Evolutionary conservation across 2,888 invertebrate species (phyloP).

Genomic region (Ophion ventricosus): DNA sequence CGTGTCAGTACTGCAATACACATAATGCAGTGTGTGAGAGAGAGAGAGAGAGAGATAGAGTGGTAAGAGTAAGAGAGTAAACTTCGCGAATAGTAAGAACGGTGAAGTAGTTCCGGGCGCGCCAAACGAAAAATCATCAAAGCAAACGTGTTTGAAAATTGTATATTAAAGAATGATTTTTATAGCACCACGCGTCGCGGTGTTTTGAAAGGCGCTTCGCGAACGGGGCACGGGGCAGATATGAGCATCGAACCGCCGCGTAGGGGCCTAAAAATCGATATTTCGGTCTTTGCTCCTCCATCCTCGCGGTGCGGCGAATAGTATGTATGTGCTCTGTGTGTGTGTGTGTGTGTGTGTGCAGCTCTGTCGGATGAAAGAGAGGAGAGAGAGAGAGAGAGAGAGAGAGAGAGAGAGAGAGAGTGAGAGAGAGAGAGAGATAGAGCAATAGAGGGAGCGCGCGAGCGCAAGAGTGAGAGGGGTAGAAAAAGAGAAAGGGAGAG

Average conservation of each 20-base stretch:
- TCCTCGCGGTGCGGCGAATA: slow-evolving; percentile 83
- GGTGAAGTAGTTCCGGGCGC: not conserved
- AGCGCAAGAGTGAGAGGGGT: slow-evolving; percentile 57
- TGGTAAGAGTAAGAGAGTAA: not conserved
- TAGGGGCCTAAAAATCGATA: slow-evolving; percentile 90
- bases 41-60: too few relatives aligned
- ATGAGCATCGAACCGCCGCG: slow-evolving; percentile 84
- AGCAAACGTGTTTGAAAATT: not conserved
- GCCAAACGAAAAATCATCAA: not conserved
- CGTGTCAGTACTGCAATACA: not conserved
- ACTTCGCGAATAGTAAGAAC: not conserved
- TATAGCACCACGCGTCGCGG: slow-evolving; percentile 70
- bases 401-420: slow-evolving; percentile 33
- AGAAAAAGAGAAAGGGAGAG: slow-evolving; percentile 50
- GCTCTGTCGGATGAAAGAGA: slow-evolving; percentile 65
- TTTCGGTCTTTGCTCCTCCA: slow-evolving; percentile 88
- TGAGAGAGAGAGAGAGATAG: not conserved
- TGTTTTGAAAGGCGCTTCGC: slow-evolving; percentile 80
- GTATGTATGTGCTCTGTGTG: too few relatives aligned
- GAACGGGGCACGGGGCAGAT: slow-evolving; percentile 79
- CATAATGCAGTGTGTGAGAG: too few relatives aligned
- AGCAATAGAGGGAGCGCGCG: slow-evolving; percentile 35
- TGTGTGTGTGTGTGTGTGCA: slow-evolving; percentile 67
- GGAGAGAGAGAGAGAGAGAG: slow-evolving; percentile 15
- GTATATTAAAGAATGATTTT: slow-evolving; percentile 20